Conservation (phyloP, 2,888 invertebrate species). For the Belgica antarctica region DNA sequence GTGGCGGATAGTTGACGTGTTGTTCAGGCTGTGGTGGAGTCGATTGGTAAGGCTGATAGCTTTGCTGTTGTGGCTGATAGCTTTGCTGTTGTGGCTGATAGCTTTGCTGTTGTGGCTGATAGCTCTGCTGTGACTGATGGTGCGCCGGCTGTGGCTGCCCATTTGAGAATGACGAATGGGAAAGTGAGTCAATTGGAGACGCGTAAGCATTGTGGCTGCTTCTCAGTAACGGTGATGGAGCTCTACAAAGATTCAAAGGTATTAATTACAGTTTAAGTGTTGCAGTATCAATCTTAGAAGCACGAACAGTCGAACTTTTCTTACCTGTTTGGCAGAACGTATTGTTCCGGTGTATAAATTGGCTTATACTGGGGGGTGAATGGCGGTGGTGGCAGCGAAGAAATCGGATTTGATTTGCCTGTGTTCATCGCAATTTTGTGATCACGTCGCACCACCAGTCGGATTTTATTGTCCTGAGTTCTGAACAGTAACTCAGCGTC, state of each 20-base stretch:
- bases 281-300: background rate
- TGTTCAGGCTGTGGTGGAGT: slow-evolving; percentile 45
- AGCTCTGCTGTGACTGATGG: background rate
- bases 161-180: slow-evolving; percentile 59
- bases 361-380: slow-evolving; percentile 12
- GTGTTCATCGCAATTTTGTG: slow-evolving; percentile 42
- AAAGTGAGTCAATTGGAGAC: slow-evolving; percentile 54
- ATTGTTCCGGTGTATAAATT: slow-evolving; percentile 24
- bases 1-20: slow-evolving; percentile 53
- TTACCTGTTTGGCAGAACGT: slow-evolving; percentile 35
- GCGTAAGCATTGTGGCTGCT: no score
- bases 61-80: background rate
- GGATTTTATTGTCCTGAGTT: slow-evolving; percentile 75
- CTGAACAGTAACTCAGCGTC: slow-evolving; percentile 87
- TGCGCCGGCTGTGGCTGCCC: no score
- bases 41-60: slow-evolving; percentile 47
- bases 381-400: slow-evolving; percentile 25
- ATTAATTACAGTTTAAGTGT: slow-evolving; percentile 18
- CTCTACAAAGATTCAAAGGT: slow-evolving; percentile 48
- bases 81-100: background rate
- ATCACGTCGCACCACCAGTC: slow-evolving; percentile 73
- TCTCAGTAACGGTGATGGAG: slow-evolving; percentile 59
- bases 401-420: slow-evolving; percentile 31
- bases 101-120: background rate
- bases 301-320: background rate